phyloP scores from a whole-genome alignment of 2,113 vertebrate genomes.

The Clarias macrocephalus region DNA sequence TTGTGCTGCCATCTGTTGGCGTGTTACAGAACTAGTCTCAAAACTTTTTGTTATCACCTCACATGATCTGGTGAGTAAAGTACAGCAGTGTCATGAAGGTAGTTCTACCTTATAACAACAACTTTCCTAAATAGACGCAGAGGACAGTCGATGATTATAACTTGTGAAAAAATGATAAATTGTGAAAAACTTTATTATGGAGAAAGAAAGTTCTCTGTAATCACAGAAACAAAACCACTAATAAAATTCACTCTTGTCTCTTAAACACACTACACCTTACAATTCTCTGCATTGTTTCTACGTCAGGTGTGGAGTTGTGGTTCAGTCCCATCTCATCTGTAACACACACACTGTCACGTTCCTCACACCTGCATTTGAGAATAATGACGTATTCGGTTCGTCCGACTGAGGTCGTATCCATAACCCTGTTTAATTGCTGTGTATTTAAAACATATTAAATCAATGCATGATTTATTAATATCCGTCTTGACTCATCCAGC shows the following conservation, averaged over 20 bases:
- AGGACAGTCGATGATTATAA: background rate
- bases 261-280: background rate
- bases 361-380: too few relatives aligned
- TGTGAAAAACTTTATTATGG: background rate
- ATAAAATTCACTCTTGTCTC: background rate
- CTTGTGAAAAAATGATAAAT: background rate
- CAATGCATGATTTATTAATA: background rate
- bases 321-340: background rate
- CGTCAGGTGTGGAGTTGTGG: background rate
- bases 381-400: background rate
- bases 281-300: background rate
- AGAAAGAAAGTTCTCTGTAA: background rate
- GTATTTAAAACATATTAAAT: background rate
- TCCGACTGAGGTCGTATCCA: background rate
- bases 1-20: too few relatives aligned
- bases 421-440: background rate
- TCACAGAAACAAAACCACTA: background rate
- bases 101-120: background rate
- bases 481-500: background rate
- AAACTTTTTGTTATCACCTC: too few relatives aligned
- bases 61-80: background rate
- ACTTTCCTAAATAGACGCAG: background rate
- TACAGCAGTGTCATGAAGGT: background rate
- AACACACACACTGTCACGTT: too few relatives aligned
- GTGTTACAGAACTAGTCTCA: too few relatives aligned